Conservation (phyloP, 2,888 invertebrate genomes). For the Temnothorax ravouxi region DNA sequence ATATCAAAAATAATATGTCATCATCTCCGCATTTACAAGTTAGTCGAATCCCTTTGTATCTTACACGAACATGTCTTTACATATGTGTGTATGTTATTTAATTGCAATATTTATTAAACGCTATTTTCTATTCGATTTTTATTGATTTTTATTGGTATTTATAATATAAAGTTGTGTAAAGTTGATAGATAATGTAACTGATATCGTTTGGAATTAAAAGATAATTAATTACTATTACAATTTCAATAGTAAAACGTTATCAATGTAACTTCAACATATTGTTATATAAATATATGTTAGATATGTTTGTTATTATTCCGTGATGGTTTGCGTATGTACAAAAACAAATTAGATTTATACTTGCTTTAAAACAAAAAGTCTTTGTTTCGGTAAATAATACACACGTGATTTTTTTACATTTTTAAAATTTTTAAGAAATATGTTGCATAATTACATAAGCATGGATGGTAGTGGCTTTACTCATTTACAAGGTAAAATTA, state of each 20-base stretch:
- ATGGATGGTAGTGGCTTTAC: no score
- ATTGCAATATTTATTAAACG: no score
- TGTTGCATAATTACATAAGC: neutral
- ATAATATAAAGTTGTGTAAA: neutral
- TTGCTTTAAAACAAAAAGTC: no score
- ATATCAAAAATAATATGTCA: neutral
- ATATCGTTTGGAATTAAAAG: neutral
- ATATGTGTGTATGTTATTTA: neutral
- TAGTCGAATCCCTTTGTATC: neutral
- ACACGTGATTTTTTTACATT: no score
- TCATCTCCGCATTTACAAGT: slow-evolving; percentile 35
- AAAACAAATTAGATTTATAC: neutral
- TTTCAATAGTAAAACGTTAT: neutral
- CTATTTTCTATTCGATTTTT: no score
- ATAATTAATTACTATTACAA: neutral
- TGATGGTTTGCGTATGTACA: neutral
- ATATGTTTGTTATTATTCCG: neutral
- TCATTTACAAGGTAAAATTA: neutral
- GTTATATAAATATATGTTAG: neutral
- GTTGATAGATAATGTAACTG: neutral
- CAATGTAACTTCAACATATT: neutral
- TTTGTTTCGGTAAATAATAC: no score
- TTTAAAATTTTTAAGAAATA: no score
- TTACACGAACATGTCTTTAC: neutral
- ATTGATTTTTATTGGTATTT: neutral